Conservation (phyloP, 2,888 invertebrate genomes). For the Lobophora halterata region DNA sequence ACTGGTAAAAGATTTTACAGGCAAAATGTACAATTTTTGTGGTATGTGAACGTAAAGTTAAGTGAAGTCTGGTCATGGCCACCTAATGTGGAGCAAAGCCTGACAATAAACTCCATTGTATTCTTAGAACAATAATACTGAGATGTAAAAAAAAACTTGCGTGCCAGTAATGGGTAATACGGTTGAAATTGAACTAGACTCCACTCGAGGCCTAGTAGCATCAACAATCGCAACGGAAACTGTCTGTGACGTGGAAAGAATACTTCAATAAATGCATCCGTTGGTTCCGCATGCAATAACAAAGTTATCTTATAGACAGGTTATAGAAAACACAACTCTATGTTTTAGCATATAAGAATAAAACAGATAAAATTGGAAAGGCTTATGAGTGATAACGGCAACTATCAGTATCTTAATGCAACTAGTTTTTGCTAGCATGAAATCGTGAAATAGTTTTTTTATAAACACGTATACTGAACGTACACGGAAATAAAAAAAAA, state of each 20-base stretch:
- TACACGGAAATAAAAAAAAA: no score
- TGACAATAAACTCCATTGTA: conserved; percentile 51
- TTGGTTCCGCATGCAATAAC: conserved; percentile 59
- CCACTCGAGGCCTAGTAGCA: conserved; percentile 19
- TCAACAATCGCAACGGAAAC: conserved; percentile 65
- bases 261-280: conserved; percentile 60
- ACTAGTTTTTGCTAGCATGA: conserved; percentile 28
- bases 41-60: no score
- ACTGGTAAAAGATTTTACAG: no score
- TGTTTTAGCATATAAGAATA: conserved; percentile 22
- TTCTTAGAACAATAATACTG: conserved; percentile 26
- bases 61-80: no score
- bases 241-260: conserved; percentile 60
- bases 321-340: conserved; percentile 34
- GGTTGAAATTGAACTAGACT: conserved; percentile 37
- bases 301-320: conserved; percentile 18
- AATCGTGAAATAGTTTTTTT: conserved; percentile 13
- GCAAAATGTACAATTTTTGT: no score
- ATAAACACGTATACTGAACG: background rate
- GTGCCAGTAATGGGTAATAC: conserved; percentile 42
- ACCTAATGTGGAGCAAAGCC: no score
- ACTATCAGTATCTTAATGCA: conserved; percentile 31
- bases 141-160: conserved; percentile 36
- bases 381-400: conserved; percentile 30
- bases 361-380: conserved; percentile 5